phyloP scores from a whole-genome alignment of 2,113 vertebrate species.

The Alethe diademata region DNA sequence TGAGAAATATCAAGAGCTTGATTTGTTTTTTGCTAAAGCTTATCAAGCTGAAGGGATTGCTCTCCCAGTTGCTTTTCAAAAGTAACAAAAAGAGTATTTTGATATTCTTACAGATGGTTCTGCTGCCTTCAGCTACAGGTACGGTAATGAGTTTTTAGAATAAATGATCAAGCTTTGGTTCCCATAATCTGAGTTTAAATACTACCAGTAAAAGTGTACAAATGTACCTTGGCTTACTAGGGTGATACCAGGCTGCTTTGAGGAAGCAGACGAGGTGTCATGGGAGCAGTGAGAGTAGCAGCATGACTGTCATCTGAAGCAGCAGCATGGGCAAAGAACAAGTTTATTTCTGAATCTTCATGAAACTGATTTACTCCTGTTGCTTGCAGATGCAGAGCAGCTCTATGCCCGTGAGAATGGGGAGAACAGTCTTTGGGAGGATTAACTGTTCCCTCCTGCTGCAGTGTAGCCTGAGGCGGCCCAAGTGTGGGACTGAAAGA shows the following conservation, averaged over 20 bases:
- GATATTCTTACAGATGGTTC: neutral
- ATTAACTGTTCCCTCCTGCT: neutral
- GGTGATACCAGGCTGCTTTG: neutral
- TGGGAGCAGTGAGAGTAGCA: neutral
- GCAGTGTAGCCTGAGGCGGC: fast-evolving
- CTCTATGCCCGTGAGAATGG: neutral
- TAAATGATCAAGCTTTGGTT: neutral
- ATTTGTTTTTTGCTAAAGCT: neutral
- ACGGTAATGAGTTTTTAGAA: neutral
- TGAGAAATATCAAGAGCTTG: neutral
- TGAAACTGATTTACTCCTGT: neutral
- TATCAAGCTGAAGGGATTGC: neutral
- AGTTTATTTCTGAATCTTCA: neutral
- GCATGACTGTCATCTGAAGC: neutral
- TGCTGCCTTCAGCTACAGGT: neutral
- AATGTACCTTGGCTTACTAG: neutral
- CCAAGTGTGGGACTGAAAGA: neutral
- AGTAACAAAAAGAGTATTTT: neutral
- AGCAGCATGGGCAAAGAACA: neutral
- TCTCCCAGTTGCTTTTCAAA: neutral
- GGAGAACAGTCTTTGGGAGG: neutral
- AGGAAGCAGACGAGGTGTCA: neutral
- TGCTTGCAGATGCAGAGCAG: neutral
- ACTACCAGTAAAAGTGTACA: neutral
- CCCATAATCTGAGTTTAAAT: neutral